Base-by-base conservation (phyloP, 1,140 invertebrate genomes). In the Drosophila sp. region DNA sequence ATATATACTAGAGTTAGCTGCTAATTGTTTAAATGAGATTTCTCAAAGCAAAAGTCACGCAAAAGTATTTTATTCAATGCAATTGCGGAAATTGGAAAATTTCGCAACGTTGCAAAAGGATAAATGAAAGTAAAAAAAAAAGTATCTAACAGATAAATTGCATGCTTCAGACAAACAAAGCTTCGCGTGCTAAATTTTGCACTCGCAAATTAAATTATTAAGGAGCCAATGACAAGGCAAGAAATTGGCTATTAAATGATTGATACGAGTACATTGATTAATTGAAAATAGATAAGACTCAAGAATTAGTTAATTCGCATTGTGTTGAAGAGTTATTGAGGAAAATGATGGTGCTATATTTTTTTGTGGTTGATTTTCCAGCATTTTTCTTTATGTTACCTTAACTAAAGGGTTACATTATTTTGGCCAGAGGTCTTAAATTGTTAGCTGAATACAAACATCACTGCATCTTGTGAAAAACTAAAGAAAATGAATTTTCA, bases 161-260 rank as follows among this genome's bases (percentile, higher is more conserved):
- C 82, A 85, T 87, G 79, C 50, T 40, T 56, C 64, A 57, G 41
- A 72, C 60, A 58, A 62, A 50, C 38, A 41, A 64, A 66, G 69
- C 55, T 57, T 82, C 68, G 82, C 79, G 83, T 85, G 82, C 60
- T 57, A 44, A 17, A 57, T 58, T 82, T 70, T 60, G 29, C 56
- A 17, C 56, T 72, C 7, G 40, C 50, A 76, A 87, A 85, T 85
- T 85, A 85, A 82, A 85, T 85, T 87, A 87, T 87, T 85, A 85
- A 85, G 67, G 60, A 86, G 56, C 35, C 17, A 11, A 65, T 56
- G 17, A 30, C 55, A 67, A 44, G 25, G 35, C 35, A 29, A 41
- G 27, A 35, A 40, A 64, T 27, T 50, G 64, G 10, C 55, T 11
- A 1, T 11, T 35, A 50, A 54, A 32, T 23, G 8, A 32, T 29